Percentiles rank a stretch among this genome's conserved stretches.
phyloP scores from a whole-genome alignment of 2,113 vertebrate species.

The Pycnonotus jocosus region DNA sequence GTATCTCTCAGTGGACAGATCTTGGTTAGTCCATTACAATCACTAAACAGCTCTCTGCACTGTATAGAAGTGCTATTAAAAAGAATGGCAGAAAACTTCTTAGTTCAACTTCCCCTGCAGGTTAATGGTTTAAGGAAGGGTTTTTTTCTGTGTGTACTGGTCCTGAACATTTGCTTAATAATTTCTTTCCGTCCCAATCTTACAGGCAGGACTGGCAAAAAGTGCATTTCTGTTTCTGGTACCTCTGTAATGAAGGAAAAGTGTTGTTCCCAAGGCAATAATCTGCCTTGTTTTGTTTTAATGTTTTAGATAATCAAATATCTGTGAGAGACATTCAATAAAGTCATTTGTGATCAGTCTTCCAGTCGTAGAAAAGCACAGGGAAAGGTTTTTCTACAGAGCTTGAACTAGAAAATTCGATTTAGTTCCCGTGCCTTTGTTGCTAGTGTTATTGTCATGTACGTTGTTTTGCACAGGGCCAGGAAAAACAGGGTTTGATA shows the following conservation, averaged over 20 bases:
- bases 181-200: neutral
- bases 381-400: neutral
- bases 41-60: neutral
- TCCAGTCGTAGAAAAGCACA: slow-evolving; percentile 12
- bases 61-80: neutral
- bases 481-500: neutral
- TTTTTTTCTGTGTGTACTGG: neutral
- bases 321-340: slow-evolving; percentile 38
- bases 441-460: neutral
- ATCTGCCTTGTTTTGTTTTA: slow-evolving; percentile 12
- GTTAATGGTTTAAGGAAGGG: neutral
- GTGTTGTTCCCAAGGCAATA: neutral
- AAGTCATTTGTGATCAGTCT: slow-evolving; percentile 16
- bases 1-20: neutral
- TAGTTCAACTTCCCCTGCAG: neutral
- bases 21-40: neutral
- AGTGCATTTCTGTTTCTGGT: neutral
- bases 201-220: neutral
- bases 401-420: slow-evolving; percentile 14
- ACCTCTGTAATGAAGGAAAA: neutral
- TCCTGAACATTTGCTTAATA: neutral
- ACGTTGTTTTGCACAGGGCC: neutral
- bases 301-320: slow-evolving; percentile 39
- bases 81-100: neutral
- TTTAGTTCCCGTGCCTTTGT: neutral